Evolutionary conservation across 2,113 vertebrate species (phyloP), one percentile per base, ranked within the genome.

Genomic region (Sapajus apella): DNA sequence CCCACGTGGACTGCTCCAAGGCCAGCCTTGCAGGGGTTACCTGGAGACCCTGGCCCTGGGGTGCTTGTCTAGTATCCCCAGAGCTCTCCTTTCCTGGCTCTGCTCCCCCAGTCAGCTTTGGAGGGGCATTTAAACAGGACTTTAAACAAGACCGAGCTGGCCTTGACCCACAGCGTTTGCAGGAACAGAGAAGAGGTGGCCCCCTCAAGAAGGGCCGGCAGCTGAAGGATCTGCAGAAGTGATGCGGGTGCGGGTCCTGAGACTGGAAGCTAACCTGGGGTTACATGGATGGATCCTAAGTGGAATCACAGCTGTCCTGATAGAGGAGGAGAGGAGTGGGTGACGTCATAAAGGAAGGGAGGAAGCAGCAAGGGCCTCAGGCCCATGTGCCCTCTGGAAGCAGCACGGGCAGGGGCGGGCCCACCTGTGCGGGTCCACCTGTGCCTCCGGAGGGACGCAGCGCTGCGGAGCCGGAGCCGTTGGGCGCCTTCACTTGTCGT

Each of bases 1-100:
- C 27, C 27, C 5, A 5, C 4, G 2, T 10, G 3, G 20, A 27
- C 16, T 30, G 13, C 52, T 0, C 68, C 56, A 14, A 10, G 32
- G 6, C 21, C 25, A 50, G 43, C 23, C 37, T 27, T 84, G 8
- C 20, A 17, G 35, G 30, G n/a, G n/a, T 58, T 1, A 1, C 27
- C 43, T 52, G 40, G 47, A 21, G 45, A 30, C 20, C 27, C n/a
- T 12, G 30, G 43, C 16, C 40, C 50, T 4, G 35, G 72, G 72
- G 43, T 16, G 16, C 87, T n/a, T 50, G 3, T 30, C 61, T 4
- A 8, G 66, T 40, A n/a, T 2, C 21, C 37, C 27, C 47, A 2
- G 40, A 32, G 32, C 35, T 50, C 81, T 6, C 32, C 50, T 72
- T 9, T 2, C 11, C 16, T 0, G 13, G 30, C 76, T 76, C 43